Base-by-base conservation (phyloP, 2,113 vertebrate species). In the Gila orcuttii region DNA sequence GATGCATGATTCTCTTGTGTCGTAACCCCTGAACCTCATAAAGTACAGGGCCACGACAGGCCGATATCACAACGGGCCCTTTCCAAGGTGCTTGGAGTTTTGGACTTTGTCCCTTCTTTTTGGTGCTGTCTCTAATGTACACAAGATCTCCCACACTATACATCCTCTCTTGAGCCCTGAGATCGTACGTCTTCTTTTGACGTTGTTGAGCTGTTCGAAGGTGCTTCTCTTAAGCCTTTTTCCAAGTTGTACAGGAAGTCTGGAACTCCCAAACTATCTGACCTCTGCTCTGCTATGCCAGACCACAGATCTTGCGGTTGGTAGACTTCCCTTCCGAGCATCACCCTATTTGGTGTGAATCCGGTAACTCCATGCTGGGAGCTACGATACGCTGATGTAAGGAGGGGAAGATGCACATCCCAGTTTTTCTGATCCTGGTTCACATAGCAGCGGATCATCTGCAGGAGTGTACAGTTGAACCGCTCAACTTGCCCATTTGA, bases 111-210 rank as follows among this genome's bases (percentile, higher is more conserved):
- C 28, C 28, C 28, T 28, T 28, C 28, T 28, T 28, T 28, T 28
- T 28, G 28, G 28, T 28, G 1, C 28, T 28, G 28, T 82, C 86
- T 11, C 42, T 64, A 17, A 73, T 4, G 19, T 80, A 84, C 15
- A 87, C 76, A 23, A 85, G 59, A 64, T 87, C 86, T 52, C 82
- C 75, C 25, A 85, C 86, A 36, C 25, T 71, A 68, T 84, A 87
- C 4, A 23, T 8, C 6, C 50, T 23, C 23, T 87, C 64, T 23
- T 75, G 33, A 10, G 76, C 86, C 25, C 75, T 3, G 9, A 84
- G 31, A 33, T 84, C 75, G 47, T 85, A 33, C 6, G 4, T 28
- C 28, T 59, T 83, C 45, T 77, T 86, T 59, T 83, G 86, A 11
- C 42, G 36, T 64, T 83, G 79, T 36, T 36, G 33, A 12, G 66